Percentiles rank a stretch among this genome's conserved stretches.
These are phyloP conservation scores for Tympanoctomys barrerae DNA, from an alignment of 2,797 vertebrate species.

Conservation along the genomic window DNA sequence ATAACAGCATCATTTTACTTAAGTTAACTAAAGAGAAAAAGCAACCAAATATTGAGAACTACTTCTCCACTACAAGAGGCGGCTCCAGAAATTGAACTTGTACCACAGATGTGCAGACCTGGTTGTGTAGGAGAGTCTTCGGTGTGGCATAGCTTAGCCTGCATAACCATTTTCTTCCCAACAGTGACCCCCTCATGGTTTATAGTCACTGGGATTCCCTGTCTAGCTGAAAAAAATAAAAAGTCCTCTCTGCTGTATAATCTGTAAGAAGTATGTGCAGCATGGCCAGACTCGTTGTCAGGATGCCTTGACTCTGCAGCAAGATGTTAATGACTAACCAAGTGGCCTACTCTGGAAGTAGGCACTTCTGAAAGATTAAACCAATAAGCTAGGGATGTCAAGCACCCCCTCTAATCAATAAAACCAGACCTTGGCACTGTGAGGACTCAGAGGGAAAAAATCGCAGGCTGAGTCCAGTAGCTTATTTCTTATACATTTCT, in stretches of 20 bases:
- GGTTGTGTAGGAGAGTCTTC: neutral
- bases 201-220: slow-evolving; percentile 55
- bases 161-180: slow-evolving; percentile 74
- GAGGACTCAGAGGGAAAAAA: slow-evolving; percentile 17
- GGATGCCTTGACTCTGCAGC: neutral
- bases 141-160: neutral
- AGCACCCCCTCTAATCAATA: neutral
- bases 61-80: neutral
- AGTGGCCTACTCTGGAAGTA: neutral
- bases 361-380: neutral
- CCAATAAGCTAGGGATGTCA: neutral
- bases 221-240: slow-evolving; percentile 43
- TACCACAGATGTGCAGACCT: neutral
- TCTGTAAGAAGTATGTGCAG: neutral
- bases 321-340: slow-evolving; percentile 28
- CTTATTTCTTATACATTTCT: slow-evolving; percentile 9
- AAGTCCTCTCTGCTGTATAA: slow-evolving; percentile 25
- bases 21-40: slow-evolving; percentile 44
- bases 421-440: slow-evolving; percentile 4
- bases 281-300: neutral
- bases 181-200: slow-evolving; percentile 83
- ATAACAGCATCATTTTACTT: slow-evolving; percentile 45
- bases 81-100: neutral
- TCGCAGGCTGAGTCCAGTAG: neutral
- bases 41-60: neutral